Base-by-base conservation (phyloP, 2,113 vertebrate genomes). In the Chaetura pelagica region DNA sequence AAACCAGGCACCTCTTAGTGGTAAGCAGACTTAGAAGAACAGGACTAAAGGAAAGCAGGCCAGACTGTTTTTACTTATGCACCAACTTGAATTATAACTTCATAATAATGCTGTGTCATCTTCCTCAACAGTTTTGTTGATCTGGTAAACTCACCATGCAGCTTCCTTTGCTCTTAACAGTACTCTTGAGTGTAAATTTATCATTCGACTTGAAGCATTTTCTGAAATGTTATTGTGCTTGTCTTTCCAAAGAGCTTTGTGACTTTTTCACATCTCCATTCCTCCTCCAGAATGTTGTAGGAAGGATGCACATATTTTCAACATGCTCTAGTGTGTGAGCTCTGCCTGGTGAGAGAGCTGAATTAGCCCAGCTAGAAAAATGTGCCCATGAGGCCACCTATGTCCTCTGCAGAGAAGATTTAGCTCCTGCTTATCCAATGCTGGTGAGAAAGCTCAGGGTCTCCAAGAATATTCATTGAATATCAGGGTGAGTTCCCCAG, bases 401-500 rank as follows among this genome's bases (percentile, higher is more conserved):
- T 55, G n/a, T 44, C 59, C 30, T 44, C 46, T 34, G 40, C 52
- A 15, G n/a, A 6, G 44, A 38, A 51, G 34, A 20, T 48, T 67
- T 8, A 72, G 7, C 61, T 87, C 42, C 71, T 66, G 35, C 21
- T 76, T 63, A 9, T 10, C 46, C 48, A 63, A 1, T 0, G 0
- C 24, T 22, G 64, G n/a, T 19, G 40, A n/a, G 48, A n/a, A 4
- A 23, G 52, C 44, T 72, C 21, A 7, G n/a, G 30, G 16, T 29
- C 52, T 54, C 69, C 34, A 34, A 3, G 8, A 12, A 8, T 0
- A 0, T 6, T 46, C 54, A 34, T 35, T 16, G 12, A 46, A 12
- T 26, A 15, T 1, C 21, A 22, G 42, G 18, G 57, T 15, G 42
- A 82, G 44, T 32, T 75, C 84, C 38, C 32, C 62, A n/a, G 0